A percentile compares a stretch with the other conserved stretches of the same genome.
Evolutionary conservation across 2,113 vertebrate genomes (phyloP).

Genomic region (Nymphicus hollandicus): DNA sequence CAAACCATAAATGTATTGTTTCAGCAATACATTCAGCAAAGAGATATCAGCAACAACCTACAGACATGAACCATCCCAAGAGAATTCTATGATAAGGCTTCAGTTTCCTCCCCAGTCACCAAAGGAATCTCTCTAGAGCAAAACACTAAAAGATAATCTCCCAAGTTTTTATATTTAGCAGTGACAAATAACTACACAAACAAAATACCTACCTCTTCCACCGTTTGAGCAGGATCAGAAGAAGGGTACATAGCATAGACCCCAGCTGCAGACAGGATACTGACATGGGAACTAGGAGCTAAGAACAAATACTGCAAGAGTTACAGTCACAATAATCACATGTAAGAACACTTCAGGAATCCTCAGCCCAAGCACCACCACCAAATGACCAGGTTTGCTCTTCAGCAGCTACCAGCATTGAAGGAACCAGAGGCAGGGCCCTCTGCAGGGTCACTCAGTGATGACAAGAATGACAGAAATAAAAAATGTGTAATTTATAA

Average conservation of each 20-base stretch:
- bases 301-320: not conserved
- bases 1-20: not conserved
- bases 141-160: not conserved
- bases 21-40: not conserved
- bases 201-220: conserved; percentile 84
- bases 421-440: not conserved
- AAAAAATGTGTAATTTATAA: not conserved
- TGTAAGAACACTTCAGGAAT: not conserved
- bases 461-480: not conserved
- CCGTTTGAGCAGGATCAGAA: conserved; percentile 89
- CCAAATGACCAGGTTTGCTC: not conserved
- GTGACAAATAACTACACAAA: not conserved
- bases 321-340: not conserved
- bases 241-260: conserved; percentile 91
- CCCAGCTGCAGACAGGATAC: conserved; percentile 87
- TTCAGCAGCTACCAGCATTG: not conserved
- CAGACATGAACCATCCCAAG: not conserved
- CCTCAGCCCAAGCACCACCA: not conserved
- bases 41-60: not conserved
- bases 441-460: not conserved
- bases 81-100: not conserved
- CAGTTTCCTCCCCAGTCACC: not conserved
- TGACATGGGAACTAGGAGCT: conserved; percentile 86
- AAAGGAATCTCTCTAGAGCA: not conserved
- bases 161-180: not conserved